These are phyloP conservation scores for Coenonympha glycerion DNA, from an alignment of 2,888 invertebrate species.

Conservation along the genomic window DNA sequence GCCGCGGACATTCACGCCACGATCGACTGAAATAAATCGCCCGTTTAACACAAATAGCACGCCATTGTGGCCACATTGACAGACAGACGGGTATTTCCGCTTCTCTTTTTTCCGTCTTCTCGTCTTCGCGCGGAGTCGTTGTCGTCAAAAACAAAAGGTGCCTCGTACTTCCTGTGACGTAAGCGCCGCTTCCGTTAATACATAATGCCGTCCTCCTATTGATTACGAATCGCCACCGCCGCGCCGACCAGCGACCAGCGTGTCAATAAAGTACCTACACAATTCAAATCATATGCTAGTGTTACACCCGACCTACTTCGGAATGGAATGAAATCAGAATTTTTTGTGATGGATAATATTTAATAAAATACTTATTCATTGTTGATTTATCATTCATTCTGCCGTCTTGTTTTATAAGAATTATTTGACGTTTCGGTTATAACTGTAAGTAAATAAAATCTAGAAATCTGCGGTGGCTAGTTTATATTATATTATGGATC, in stretches of 20 bases:
- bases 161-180: conserved; percentile 49
- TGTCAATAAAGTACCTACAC: too few relatives aligned
- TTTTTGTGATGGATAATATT: neutral
- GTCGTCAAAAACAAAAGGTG: conserved; percentile 27
- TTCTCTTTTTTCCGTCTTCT: conserved; percentile 55
- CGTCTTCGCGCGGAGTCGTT: conserved; percentile 21
- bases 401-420: too few relatives aligned
- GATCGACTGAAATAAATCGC: conserved; percentile 74
- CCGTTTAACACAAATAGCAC: conserved; percentile 73
- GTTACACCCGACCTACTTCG: neutral
- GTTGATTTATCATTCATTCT: too few relatives aligned
- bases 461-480: too few relatives aligned
- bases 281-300: conserved; percentile 40
- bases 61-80: conserved; percentile 70
- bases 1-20: conserved; percentile 70
- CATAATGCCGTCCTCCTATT: conserved; percentile 41
- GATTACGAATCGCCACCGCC: conserved; percentile 34
- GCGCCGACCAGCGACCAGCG: too few relatives aligned
- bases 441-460: too few relatives aligned
- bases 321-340: neutral
- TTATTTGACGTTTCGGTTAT: too few relatives aligned
- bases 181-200: conserved; percentile 43
- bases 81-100: conserved; percentile 68
- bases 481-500: too few relatives aligned
- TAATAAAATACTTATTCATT: too few relatives aligned